These are phyloP conservation scores for Muscina levida DNA, from an alignment of 2,888 invertebrate species.

Conservation along the genomic window DNA sequence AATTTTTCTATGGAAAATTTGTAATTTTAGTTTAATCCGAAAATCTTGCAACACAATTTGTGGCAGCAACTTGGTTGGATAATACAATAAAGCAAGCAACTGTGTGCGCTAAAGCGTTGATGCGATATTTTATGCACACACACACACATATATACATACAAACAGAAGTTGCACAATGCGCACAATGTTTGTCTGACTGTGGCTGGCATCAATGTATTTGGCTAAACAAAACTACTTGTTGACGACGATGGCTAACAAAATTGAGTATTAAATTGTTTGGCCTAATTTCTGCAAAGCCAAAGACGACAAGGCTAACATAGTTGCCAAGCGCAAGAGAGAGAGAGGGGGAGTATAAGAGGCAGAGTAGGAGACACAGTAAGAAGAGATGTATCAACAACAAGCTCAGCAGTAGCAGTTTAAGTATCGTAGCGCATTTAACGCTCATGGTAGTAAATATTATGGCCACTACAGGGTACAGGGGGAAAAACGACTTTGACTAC, in stretches of 20 bases:
- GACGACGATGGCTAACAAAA: constrained; percentile 12
- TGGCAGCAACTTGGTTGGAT: background rate
- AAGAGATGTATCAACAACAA: background rate
- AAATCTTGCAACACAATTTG: constrained; percentile 22
- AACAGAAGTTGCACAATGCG: too few species aligned
- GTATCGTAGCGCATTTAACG: background rate
- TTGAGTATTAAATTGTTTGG: constrained; percentile 62
- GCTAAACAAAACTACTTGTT: too few species aligned
- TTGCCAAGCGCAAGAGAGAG: background rate
- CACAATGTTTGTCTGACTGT: too few species aligned
- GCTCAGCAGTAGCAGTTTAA: background rate
- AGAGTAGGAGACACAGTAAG: background rate
- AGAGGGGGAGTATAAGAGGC: background rate
- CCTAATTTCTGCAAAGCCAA: constrained; percentile 55
- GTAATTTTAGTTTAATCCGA: constrained; percentile 11
- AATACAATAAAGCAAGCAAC: constrained; percentile 22
- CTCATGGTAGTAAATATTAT: background rate
- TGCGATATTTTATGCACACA: background rate
- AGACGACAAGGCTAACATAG: constrained; percentile 7
- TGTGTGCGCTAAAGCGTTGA: too few species aligned
- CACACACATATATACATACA: background rate
- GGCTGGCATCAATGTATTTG: background rate
- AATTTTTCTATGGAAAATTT: constrained; percentile 1
- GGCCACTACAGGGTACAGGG: background rate
- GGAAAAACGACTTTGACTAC: background rate